phyloP scores from a whole-genome alignment of 2,797 vertebrate genomes.

The Peromyscus attwateri region DNA sequence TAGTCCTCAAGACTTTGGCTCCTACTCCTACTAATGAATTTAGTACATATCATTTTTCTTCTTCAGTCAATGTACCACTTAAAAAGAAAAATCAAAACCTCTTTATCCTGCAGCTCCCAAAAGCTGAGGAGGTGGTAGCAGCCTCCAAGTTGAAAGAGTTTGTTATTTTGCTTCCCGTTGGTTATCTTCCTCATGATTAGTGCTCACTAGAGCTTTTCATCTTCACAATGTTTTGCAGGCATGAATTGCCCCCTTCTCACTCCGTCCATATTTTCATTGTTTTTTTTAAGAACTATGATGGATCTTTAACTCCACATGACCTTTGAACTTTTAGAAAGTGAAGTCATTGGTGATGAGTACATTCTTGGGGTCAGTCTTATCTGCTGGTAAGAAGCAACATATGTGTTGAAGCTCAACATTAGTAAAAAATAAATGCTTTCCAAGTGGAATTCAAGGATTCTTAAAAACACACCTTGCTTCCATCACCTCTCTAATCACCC shows the following conservation, averaged over 20 bases:
- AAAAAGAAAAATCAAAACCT: not conserved
- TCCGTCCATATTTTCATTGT: constrained; percentile 56
- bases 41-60: constrained; percentile 69
- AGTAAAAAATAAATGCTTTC: constrained; percentile 71
- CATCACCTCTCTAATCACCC: not conserved
- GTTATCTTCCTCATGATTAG: constrained; percentile 56
- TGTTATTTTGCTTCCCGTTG: not conserved
- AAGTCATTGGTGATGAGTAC: constrained; percentile 62
- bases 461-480: constrained; percentile 68
- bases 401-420: constrained; percentile 63
- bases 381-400: constrained; percentile 72
- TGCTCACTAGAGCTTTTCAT: constrained; percentile 75
- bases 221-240: constrained; percentile 61
- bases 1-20: constrained; percentile 39
- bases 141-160: not conserved
- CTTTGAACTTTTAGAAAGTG: constrained; percentile 78
- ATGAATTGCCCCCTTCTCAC: constrained; percentile 29
- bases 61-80: not conserved
- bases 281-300: constrained; percentile 68
- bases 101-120: constrained; percentile 55
- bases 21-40: constrained; percentile 52
- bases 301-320: constrained; percentile 74
- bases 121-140: constrained; percentile 43
- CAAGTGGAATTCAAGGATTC: constrained; percentile 63
- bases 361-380: constrained; percentile 75